Base-by-base conservation (phyloP, 2,113 vertebrate species). In the Stegastes partitus region DNA sequence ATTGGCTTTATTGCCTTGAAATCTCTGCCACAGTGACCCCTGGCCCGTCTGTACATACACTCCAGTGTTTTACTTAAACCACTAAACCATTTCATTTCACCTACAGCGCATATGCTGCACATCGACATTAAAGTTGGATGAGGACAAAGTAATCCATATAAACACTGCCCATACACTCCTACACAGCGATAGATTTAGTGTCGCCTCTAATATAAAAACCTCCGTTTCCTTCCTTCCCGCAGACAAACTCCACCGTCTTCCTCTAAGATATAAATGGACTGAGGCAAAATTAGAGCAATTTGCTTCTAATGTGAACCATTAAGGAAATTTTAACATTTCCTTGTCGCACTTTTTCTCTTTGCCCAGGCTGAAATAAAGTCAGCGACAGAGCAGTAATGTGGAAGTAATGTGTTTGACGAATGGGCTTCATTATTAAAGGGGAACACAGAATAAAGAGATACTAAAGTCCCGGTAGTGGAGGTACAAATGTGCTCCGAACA, bases 261-360 rank as follows among this genome's bases (percentile, higher is more conserved):
- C 14, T 68, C 54, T 0, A 3, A 74, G 51, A 39, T 76, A 72
- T 62, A 73, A 82, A 81, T 77, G 56, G 31, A 57, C 59, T 57
- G 2, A 15, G 39, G 67, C 22, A 72, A 83, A 86, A 86, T 81
- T 85, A 70, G 47, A 77, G 45, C 37, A 87, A 64, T 81, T 87
- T 83, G 51, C 51, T 79, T 82, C 22, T 79, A 82, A 81, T 87
- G 65, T 51, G 21, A 64, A 55, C 39, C 51, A 83, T 61, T 76
- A 81, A 80, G 18, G 21, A 65, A 31, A 74, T 69, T 81, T 70
- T 6, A 58, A 59, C 37, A 78, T 73, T 83, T 80, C 53, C 42
- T 37, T 61, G 42, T 51, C 12, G 65, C 31, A 65, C 3, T 55
- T 54, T 76, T 61, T 56, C 42, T 44, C 49, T 28, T 68, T 39